phyloP scores from a whole-genome alignment of 2,797 vertebrate genomes.

The Vultur gryphus region DNA sequence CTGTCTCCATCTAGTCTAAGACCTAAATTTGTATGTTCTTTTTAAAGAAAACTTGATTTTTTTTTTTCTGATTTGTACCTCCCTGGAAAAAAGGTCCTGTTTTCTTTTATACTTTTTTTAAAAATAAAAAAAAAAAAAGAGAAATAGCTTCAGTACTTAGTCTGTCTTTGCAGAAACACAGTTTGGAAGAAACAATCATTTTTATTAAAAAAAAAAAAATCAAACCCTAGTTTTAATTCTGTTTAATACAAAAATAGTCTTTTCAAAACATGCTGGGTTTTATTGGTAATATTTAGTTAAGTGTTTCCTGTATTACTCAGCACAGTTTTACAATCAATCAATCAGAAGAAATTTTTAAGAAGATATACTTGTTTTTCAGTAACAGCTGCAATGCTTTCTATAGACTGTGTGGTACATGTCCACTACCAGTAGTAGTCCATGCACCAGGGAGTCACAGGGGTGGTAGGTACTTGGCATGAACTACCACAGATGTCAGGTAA shows the following conservation, averaged over 20 bases:
- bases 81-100: neutral
- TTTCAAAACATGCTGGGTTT: neutral
- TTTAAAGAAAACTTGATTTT: neutral
- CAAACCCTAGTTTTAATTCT: neutral
- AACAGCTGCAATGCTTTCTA: neutral
- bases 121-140: neutral
- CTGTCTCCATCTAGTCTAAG: neutral
- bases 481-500: fast-evolving
- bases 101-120: slow-evolving; percentile 48
- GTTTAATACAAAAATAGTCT: neutral
- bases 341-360: neutral
- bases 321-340: neutral
- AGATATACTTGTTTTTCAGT: neutral
- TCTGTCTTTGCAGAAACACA: neutral
- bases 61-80: neutral
- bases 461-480: neutral
- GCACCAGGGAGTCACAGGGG: neutral
- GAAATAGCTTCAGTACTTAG: neutral
- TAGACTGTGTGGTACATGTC: fast-evolving
- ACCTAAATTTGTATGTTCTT: neutral
- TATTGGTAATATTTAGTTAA: neutral
- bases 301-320: neutral
- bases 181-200: neutral
- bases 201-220: neutral
- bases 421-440: too few species aligned